Evolutionary conservation across 1,140 invertebrate species (phyloP), one percentile per base, ranked within the genome.

Genomic region (Aradophagus sp.): DNA sequence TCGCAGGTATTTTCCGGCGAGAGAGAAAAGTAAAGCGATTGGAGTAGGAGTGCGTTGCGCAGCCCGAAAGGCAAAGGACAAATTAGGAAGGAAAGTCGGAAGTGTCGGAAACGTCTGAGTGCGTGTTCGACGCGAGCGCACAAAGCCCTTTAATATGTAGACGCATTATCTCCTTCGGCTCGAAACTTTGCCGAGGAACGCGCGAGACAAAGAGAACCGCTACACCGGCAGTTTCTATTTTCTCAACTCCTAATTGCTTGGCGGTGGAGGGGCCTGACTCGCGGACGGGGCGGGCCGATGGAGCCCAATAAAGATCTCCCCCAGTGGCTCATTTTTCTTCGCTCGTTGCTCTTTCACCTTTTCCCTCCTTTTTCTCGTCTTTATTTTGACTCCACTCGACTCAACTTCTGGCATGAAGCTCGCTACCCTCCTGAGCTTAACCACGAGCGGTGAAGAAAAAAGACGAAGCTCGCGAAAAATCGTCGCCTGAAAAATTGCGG

Each of bases 141-240:
- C 42, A 69, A 61, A 55, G 32, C 31, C 15, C 12, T 17, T 69
- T 61, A 56, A 55, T 62, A 62, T 69, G 42, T 48, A 55, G 23
- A 35, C 23, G 45, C 67, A 53, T 71, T 71, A 63, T 63, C 59
- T 58, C 34, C 38, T 55, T 50, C 19, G 14, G 31, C 5, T n/a
- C 4, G 5, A 59, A 62, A 65, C 52, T 71, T 59, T 59, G 52
- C 53, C 53, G 38, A 35, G 45, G 3, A 13, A n/a, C 14, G 45
- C n/a, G 39, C 19, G 14, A 58, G 39, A 59, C 58, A 65, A 65
- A 71, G 59, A 50, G 47, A 41, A 50, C 31, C 34, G 38, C 32
- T 47, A 35, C 12, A 20, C 26, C 26, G 31, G 58, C 52, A 53
- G 52, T 70, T 70, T 70, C 66, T 62, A 62, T 70, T 70, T 62